A percentile compares a stretch with the other conserved stretches of the same genome.
phyloP scores from a whole-genome alignment of 2,797 vertebrate species.

The Mustela erminea region DNA sequence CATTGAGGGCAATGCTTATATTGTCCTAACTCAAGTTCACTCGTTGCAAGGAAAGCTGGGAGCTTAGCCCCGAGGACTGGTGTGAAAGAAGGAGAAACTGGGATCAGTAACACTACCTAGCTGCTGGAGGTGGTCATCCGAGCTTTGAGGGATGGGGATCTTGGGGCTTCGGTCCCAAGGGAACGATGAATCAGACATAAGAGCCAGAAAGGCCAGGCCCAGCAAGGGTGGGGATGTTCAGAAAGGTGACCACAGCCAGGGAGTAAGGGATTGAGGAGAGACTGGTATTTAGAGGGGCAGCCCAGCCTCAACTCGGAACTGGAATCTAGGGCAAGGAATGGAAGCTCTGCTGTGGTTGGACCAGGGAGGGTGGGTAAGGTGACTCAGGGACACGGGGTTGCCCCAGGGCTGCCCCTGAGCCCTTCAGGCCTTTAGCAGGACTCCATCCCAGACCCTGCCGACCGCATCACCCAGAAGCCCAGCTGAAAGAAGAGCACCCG shows the following conservation, averaged over 20 bases:
- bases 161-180: not conserved
- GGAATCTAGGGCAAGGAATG: not conserved
- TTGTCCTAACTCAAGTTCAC: slow-evolving; percentile 24
- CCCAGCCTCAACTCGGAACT: not conserved
- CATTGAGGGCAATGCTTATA: not conserved
- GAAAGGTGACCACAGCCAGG: not conserved
- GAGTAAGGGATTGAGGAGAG: too few species aligned
- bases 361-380: not conserved
- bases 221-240: not conserved
- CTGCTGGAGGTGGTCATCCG: not conserved
- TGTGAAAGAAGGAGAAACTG: not conserved
- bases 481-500: not conserved
- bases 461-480: not conserved
- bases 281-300: not conserved
- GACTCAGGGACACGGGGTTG: not conserved
- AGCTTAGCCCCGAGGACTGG: not conserved
- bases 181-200: not conserved
- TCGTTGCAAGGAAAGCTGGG: not conserved
- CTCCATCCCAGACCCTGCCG: not conserved
- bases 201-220: not conserved
- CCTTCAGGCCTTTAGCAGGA: not conserved
- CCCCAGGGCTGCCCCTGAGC: not conserved
- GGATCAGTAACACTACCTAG: not conserved
- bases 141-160: too few species aligned
- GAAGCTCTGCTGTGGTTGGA: not conserved